Base-by-base conservation (phyloP, 2,888 invertebrate genomes). In the Mythimna impura region DNA sequence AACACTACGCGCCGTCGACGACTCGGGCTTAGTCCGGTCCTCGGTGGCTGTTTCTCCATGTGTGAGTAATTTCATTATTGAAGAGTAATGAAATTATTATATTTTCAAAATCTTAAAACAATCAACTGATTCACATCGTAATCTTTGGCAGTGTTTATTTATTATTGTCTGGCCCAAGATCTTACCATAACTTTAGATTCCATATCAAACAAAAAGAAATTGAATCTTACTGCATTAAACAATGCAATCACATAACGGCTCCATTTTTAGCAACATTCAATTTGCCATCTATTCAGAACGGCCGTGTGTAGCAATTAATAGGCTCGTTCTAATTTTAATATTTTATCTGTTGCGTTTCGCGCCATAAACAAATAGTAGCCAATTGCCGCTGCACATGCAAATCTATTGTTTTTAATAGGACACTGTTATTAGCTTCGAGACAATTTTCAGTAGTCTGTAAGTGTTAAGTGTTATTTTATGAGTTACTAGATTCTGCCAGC, bases 311-410 rank as follows among this genome's bases (percentile, higher is more conserved):
- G 25, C 66, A 52, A 70, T 67, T 83, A 87, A 86, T 81, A 67
- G 76, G 81, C 79, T 75, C 77, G 76, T 66, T 82, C 84, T 85
- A 84, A 89, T 89, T 89, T 88, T 86, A 90, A 90, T 90, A 90
- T 89, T 88, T 90, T 86, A 89, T 85, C 86, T 84, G 76, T 73
- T 75, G 80, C 82, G 81, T 87, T 87, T 83, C 79, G 81, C 73
- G 72, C 78, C 67, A 84, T 87, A 87, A 86, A 87, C 87, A 86
- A 89, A 89, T 83, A 84, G 73, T 77, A 73, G 79, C 62, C 73
- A 74, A 85, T 80, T 79, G 82, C 84, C 61, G 62, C 55, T 65
- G 47, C 63, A 81, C 85, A 88, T 88, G 88, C 86, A 85, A 85
- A 88, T 85, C 79, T 79, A 85, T 84, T 75, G 84, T 87, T 76